Conservation (phyloP, 2,888 invertebrate genomes). For the Drosophila affinis region DNA sequence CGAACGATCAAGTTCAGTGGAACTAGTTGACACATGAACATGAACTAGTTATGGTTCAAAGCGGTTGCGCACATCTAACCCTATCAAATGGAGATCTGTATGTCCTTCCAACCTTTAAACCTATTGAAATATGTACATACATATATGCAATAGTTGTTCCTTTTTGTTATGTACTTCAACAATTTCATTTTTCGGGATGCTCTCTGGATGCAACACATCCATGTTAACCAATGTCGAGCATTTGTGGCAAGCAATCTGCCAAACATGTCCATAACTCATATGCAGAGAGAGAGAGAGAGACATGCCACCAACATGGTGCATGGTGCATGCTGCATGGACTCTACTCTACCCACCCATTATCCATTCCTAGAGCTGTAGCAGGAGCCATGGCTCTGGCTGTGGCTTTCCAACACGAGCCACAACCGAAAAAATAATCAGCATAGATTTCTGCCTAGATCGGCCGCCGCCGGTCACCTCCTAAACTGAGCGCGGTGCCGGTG, state of each 20-base stretch:
- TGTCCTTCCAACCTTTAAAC: too few species aligned
- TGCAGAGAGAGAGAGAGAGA: neutral
- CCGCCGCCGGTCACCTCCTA: constrained; percentile 47
- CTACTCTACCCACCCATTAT: constrained; percentile 19
- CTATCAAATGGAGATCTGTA: too few species aligned
- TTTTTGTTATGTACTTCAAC: neutral
- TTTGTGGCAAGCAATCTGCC: constrained; percentile 42
- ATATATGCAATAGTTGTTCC: too few species aligned
- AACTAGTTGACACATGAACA: too few species aligned
- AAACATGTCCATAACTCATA: constrained; percentile 70
- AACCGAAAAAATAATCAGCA: constrained; percentile 53
- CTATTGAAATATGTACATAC: too few species aligned
- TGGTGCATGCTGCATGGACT: constrained; percentile 44
- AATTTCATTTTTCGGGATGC: constrained; percentile 40
- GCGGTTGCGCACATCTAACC: too few species aligned
- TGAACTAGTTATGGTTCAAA: too few species aligned
- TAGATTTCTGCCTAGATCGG: constrained; percentile 48
- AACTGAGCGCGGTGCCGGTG: constrained; percentile 36
- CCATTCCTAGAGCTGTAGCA: constrained; percentile 13
- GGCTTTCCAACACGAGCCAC: constrained; percentile 42
- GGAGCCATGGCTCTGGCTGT: neutral
- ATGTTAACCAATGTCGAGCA: constrained; percentile 55
- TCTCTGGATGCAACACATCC: constrained; percentile 11
- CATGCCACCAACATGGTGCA: constrained; percentile 73
- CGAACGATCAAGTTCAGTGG: too few species aligned